phyloP scores from a whole-genome alignment of 1,140 invertebrate genomes.

The Caenorhabditis latens region DNA sequence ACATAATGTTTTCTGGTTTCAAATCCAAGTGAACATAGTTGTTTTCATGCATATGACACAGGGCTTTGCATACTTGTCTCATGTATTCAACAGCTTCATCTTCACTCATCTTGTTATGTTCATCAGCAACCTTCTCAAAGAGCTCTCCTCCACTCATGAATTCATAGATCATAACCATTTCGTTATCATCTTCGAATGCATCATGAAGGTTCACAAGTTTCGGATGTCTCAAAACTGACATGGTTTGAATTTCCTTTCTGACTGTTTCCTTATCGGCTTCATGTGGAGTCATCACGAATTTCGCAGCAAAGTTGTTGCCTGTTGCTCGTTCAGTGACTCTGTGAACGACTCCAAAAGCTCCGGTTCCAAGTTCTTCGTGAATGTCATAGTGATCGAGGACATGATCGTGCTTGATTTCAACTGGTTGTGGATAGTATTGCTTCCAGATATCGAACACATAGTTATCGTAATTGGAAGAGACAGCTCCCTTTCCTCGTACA shows the following conservation, averaged over 20 bases:
- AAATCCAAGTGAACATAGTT: slow-evolving; percentile 95
- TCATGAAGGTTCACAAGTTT: slow-evolving; percentile 98
- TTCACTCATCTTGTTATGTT: slow-evolving; percentile 97
- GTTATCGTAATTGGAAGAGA: slow-evolving; percentile 94
- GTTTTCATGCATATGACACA: slow-evolving; percentile 99
- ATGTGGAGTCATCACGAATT: slow-evolving; percentile 96
- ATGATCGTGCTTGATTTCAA: slow-evolving; percentile 92
- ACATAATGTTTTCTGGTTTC: slow-evolving; percentile 98
- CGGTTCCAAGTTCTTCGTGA: slow-evolving; percentile 97
- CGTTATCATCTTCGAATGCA: slow-evolving; percentile 98
- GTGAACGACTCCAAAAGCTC: slow-evolving; percentile 98
- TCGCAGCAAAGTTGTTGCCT: slow-evolving; percentile 96
- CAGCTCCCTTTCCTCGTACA: slow-evolving; percentile 88
- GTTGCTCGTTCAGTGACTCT: slow-evolving; percentile 94
- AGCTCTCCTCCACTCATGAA: slow-evolving; percentile 98
- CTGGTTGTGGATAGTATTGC: slow-evolving; percentile 94
- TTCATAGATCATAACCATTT: slow-evolving; percentile 99
- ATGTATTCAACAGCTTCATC: slow-evolving; percentile 99
- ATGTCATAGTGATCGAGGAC: slow-evolving; percentile 99
- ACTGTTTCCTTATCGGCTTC: slow-evolving; percentile 94
- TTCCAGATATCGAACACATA: slow-evolving; percentile 97
- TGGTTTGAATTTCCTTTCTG: slow-evolving; percentile 97
- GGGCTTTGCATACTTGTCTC: slow-evolving; percentile 96
- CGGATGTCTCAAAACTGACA: slow-evolving; percentile 97
- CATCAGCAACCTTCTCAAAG: slow-evolving; percentile 96